phyloP scores from a whole-genome alignment of 2,888 invertebrate genomes.

The Stenichneumon culpator region DNA sequence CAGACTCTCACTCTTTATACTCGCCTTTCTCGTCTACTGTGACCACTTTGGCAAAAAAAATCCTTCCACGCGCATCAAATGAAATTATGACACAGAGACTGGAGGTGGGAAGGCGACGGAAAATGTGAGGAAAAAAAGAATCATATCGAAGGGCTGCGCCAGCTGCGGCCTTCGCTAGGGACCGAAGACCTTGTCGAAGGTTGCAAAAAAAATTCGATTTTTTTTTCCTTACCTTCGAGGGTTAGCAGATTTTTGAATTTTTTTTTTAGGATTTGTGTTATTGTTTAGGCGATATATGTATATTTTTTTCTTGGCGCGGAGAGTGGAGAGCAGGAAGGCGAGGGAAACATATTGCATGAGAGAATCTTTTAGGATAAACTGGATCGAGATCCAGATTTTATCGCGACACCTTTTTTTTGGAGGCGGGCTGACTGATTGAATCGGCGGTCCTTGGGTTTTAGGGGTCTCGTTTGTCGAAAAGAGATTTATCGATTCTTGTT shows the following conservation, averaged over 20 bases:
- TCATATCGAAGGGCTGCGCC: slow-evolving; percentile 40
- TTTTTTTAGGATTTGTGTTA: neutral
- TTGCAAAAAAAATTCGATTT: slow-evolving; percentile 2
- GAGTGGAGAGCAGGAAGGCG: too few relatives aligned
- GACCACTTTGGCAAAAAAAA: slow-evolving; percentile 55
- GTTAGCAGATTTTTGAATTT: neutral
- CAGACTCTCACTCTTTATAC: slow-evolving; percentile 26
- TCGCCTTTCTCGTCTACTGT: slow-evolving; percentile 45
- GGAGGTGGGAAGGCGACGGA: slow-evolving; percentile 36
- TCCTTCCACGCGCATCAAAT: slow-evolving; percentile 57
- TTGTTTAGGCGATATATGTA: too few relatives aligned
- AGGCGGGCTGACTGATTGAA: neutral
- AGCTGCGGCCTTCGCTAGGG: slow-evolving; percentile 14
- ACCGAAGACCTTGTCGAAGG: slow-evolving; percentile 26
- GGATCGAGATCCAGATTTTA: slow-evolving; percentile 1
- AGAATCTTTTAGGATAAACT: too few relatives aligned
- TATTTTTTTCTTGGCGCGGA: too few relatives aligned
- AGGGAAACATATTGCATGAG: too few relatives aligned
- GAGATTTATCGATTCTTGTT: slow-evolving; percentile 83
- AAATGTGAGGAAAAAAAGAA: slow-evolving; percentile 31
- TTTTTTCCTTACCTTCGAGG: neutral
- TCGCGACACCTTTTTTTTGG: slow-evolving; percentile 5
- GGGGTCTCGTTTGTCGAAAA: slow-evolving; percentile 35
- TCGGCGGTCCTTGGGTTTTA: neutral
- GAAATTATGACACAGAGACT: slow-evolving; percentile 54